Conservation (phyloP, 2,888 invertebrate species). For the Acleris holmiana region DNA sequence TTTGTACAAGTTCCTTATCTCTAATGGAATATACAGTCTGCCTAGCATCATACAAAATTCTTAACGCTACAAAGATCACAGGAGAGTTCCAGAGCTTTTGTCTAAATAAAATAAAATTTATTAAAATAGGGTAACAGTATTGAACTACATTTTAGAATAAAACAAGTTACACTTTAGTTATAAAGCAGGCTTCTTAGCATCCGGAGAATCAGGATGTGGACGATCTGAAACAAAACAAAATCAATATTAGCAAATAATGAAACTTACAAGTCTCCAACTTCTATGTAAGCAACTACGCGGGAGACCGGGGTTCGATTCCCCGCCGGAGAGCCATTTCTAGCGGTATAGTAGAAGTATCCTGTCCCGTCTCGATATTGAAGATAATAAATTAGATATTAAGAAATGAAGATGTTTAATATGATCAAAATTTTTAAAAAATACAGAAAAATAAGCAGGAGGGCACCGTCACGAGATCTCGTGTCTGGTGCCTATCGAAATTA, state of each 20-base stretch:
- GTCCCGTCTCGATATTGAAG: too few relatives aligned
- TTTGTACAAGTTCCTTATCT: conserved; percentile 49
- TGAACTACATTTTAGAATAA: conserved; percentile 55
- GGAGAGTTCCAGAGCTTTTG: conserved; percentile 81
- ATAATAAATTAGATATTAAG: too few relatives aligned
- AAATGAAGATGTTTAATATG: too few relatives aligned
- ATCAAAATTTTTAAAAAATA: too few relatives aligned
- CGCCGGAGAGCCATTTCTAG: conserved; percentile 69
- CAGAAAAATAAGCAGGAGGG: too few relatives aligned
- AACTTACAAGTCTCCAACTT: background rate
- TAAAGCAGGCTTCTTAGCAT: conserved; percentile 81
- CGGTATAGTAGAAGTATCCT: too few relatives aligned
- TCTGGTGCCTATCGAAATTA: too few relatives aligned
- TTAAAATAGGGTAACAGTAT: conserved; percentile 70
- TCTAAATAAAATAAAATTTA: conserved; percentile 52
- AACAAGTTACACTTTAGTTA: conserved; percentile 63
- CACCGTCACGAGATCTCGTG: too few relatives aligned
- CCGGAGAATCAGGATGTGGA: conserved; percentile 79
- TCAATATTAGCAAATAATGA: background rate
- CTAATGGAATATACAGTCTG: conserved; percentile 46
- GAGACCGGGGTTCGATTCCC: conserved; percentile 86
- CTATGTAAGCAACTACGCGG: conserved; percentile 66
- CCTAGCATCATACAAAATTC: conserved; percentile 60
- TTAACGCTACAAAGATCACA: conserved; percentile 79
- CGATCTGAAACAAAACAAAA: conserved; percentile 68